These are phyloP conservation scores for Muraenolepis orangiensis DNA, from an alignment of 2,797 vertebrate species.

Conservation along the genomic window DNA sequence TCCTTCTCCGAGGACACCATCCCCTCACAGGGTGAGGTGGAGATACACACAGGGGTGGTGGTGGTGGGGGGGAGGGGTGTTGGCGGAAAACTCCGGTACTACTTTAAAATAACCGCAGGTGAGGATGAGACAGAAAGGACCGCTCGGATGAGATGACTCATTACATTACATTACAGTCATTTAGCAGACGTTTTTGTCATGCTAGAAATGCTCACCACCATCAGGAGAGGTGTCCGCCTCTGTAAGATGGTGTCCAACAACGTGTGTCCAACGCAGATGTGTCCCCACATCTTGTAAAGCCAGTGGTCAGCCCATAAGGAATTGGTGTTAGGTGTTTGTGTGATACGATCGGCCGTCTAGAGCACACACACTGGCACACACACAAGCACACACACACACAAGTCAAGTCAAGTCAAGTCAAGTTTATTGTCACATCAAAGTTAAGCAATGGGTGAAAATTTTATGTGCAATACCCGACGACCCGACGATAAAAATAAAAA, in stretches of 20 bases:
- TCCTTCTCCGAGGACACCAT: conserved; percentile 98
- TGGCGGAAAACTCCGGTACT: not conserved
- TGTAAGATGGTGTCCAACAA: conserved; percentile 97
- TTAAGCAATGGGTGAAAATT: too few species aligned
- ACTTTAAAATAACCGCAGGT: not conserved
- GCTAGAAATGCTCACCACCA: conserved; percentile 97
- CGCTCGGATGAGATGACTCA: not conserved
- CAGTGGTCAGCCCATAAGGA: conserved; percentile 47
- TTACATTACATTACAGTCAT: not conserved
- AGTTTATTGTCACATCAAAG: too few species aligned
- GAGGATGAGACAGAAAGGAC: not conserved
- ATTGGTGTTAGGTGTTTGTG: conserved; percentile 45
- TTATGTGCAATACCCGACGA: too few species aligned
- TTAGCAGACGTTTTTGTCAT: too few species aligned
- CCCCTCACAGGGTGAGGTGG: conserved; percentile 86
- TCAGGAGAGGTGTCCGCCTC: conserved; percentile 91
- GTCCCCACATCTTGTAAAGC: conserved; percentile 91
- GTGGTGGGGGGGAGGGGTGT: not conserved
- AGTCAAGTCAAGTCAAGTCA: too few species aligned
- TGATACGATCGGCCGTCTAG: conserved; percentile 54
- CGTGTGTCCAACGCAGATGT: too few species aligned
- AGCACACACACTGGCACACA: conserved; percentile 52
- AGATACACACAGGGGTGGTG: not conserved
- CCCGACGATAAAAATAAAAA: too few species aligned
- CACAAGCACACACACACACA: conserved; percentile 21